Conservation (phyloP, 2,888 invertebrate species). For the Pyrgus malvae region DNA sequence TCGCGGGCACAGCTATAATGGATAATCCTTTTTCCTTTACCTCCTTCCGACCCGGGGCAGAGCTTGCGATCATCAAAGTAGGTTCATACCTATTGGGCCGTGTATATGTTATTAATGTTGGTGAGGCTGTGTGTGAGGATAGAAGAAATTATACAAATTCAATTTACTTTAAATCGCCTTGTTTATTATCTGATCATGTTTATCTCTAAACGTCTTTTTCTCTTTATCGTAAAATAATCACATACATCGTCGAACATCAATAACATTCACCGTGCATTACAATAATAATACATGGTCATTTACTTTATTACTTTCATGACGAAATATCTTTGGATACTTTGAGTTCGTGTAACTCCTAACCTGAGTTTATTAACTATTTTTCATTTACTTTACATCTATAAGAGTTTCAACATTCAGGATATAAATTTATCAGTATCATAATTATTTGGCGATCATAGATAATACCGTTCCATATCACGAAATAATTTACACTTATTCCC, state of each 20-base stretch:
- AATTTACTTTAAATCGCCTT: constrained; percentile 66
- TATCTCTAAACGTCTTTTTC: constrained; percentile 63
- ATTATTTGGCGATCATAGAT: constrained; percentile 79
- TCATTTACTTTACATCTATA: constrained; percentile 60
- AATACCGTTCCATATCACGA: constrained; percentile 75
- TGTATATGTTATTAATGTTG: neutral
- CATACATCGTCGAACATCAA: constrained; percentile 72
- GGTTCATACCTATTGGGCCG: too few relatives aligned
- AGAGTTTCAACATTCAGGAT: constrained; percentile 69
- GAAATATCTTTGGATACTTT: constrained; percentile 45
- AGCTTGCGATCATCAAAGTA: neutral
- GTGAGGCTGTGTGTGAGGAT: neutral
- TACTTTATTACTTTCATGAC: constrained; percentile 34
- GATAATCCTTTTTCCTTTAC: constrained; percentile 17
- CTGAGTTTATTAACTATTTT: constrained; percentile 36
- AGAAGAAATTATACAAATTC: constrained; percentile 52
- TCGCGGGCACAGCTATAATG: too few relatives aligned
- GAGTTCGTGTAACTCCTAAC: constrained; percentile 37
- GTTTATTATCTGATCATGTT: constrained; percentile 66
- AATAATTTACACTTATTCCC: constrained; percentile 74
- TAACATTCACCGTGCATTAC: constrained; percentile 67
- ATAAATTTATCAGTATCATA: constrained; percentile 58
- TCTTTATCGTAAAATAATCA: constrained; percentile 70
- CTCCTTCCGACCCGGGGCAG: neutral
- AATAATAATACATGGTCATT: constrained; percentile 40